A percentile compares a stretch with the other conserved stretches of the same genome.
Evolutionary conservation across 2,797 vertebrate species (phyloP).

Genomic region (Carapus acus): DNA sequence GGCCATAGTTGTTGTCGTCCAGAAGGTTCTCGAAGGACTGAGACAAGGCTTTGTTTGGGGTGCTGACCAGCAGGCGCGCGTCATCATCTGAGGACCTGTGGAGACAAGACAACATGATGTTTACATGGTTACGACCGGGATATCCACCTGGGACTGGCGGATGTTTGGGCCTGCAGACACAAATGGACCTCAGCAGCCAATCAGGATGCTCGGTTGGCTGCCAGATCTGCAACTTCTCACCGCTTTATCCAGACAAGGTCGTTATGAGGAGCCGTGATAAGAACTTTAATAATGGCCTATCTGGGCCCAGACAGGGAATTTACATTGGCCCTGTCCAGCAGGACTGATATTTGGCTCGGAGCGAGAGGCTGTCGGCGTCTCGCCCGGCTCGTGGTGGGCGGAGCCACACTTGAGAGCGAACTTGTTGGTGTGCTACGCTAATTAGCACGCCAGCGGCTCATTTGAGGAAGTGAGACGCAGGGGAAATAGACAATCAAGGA

Average conservation of each 20-base stretch:
- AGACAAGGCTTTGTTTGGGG: conserved; percentile 82
- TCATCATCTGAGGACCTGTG: conserved; percentile 78
- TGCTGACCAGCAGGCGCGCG: conserved; percentile 78
- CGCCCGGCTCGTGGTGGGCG: too few species aligned
- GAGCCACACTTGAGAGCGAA: too few species aligned
- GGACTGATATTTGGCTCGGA: conserved; percentile 69
- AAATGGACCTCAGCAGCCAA: conserved; percentile 18
- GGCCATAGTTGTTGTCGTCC: conserved; percentile 84
- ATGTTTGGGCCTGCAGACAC: too few species aligned
- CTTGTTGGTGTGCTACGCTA: too few species aligned
- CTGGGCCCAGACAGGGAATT: conserved; percentile 58
- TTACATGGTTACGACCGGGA: too few species aligned
- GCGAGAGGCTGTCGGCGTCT: conserved; percentile 20
- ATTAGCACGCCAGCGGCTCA: too few species aligned
- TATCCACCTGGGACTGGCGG: too few species aligned
- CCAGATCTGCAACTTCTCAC: conserved; percentile 29
- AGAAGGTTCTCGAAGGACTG: conserved; percentile 97
- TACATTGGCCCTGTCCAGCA: conserved; percentile 56
- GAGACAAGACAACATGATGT: too few species aligned
- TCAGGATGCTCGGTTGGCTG: conserved; percentile 2
- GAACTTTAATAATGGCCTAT: conserved; percentile 91
- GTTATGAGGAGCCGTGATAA: conserved; percentile 80
- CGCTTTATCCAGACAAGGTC: conserved; percentile 54
- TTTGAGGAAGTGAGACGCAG: too few species aligned
- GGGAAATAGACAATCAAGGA: too few species aligned